These are phyloP conservation scores for Cybosia mesomella DNA, from an alignment of 2,888 invertebrate genomes.

Conservation along the genomic window DNA sequence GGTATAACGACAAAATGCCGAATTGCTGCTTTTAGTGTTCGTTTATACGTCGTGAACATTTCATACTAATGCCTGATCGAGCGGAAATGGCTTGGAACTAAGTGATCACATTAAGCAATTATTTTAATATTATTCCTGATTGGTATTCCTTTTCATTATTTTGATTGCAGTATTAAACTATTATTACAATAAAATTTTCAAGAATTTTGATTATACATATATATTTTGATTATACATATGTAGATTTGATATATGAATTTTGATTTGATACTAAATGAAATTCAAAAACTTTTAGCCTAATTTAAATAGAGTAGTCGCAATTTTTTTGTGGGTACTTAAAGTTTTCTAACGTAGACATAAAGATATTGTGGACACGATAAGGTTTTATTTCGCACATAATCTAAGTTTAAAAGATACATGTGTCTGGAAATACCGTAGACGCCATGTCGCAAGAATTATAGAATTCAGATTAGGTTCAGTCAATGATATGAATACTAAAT, in stretches of 20 bases:
- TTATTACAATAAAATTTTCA: conserved; percentile 41
- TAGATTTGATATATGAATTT: too few relatives aligned
- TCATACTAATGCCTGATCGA: background rate
- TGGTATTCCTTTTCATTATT: conserved; percentile 32
- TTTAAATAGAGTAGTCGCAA: conserved; percentile 27
- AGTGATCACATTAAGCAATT: conserved; percentile 51
- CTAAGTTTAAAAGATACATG: conserved; percentile 57
- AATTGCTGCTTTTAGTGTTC: conserved; percentile 21
- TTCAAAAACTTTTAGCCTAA: conserved; percentile 39
- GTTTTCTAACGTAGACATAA: conserved; percentile 24
- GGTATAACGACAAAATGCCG: conserved; percentile 17
- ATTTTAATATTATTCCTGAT: conserved; percentile 41
- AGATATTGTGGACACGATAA: conserved; percentile 42
- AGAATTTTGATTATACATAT: conserved; percentile 21
- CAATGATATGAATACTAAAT: conserved; percentile 73
- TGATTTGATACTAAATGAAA: background rate
- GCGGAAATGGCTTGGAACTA: conserved; percentile 56
- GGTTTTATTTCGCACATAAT: conserved; percentile 55
- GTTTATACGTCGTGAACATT: background rate
- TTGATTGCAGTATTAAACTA: conserved; percentile 33
- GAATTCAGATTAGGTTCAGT: conserved; percentile 77
- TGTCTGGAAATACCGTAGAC: conserved; percentile 72
- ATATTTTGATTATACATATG: too few relatives aligned
- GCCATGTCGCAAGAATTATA: conserved; percentile 69
- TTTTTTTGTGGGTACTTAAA: conserved; percentile 25